These are phyloP conservation scores for Neosilurus mollespiculum DNA, from an alignment of 2,797 vertebrate species.

Conservation along the genomic window DNA sequence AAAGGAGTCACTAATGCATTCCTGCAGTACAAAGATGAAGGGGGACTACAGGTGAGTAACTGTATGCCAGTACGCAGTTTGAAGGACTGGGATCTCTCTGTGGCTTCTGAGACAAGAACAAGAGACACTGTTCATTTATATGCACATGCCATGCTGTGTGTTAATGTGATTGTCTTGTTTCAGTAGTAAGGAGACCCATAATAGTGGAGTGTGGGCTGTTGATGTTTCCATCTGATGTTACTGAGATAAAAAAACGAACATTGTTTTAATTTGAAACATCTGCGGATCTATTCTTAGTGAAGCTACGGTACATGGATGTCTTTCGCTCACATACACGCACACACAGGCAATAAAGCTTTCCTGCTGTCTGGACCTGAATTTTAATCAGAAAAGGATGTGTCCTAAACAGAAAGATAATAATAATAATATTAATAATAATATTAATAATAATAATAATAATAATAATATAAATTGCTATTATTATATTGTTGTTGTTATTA, in stretches of 20 bases:
- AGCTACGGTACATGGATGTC: constrained; percentile 3
- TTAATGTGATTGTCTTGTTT: neutral
- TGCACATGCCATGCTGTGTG: neutral
- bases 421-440: too few relatives aligned
- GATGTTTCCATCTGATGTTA: neutral
- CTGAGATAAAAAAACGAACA: constrained; percentile 38
- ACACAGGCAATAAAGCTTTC: neutral
- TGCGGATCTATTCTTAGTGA: constrained; percentile 22
- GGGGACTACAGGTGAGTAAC: constrained; percentile 71
- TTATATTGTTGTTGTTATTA: too few relatives aligned
- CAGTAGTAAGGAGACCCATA: neutral
- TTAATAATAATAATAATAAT: too few relatives aligned
- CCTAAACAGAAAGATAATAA: too few relatives aligned
- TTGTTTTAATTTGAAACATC: constrained; percentile 37
- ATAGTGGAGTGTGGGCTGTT: neutral
- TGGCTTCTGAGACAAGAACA: neutral
- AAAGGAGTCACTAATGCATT: constrained; percentile 87
- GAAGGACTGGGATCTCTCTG: neutral
- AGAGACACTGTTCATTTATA: neutral
- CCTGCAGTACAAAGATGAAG: constrained; percentile 86
- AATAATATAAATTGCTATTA: too few relatives aligned
- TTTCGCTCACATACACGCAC: neutral
- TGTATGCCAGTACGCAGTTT: constrained; percentile 5
- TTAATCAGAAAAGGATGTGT: neutral
- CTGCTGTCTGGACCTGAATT: too few relatives aligned